Conservation (phyloP, 2,888 invertebrate species). For the Protula sp. region DNA sequence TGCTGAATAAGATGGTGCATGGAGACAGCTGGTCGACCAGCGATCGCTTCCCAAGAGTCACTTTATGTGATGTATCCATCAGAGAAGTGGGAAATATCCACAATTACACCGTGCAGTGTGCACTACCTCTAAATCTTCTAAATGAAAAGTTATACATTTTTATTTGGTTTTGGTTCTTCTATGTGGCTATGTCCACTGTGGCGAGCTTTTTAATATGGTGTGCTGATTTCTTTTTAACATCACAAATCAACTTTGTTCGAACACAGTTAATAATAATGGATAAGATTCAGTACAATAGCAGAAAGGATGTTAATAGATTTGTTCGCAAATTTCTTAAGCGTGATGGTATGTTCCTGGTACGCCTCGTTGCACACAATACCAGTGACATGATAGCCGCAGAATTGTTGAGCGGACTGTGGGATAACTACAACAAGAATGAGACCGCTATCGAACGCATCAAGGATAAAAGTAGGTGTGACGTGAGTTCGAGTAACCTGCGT, state of each 20-base stretch:
- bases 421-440: neutral
- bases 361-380: conserved; percentile 11
- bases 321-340: conserved; percentile 9
- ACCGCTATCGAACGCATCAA: too few species aligned
- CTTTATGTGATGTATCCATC: conserved; percentile 20
- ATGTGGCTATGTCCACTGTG: conserved; percentile 9
- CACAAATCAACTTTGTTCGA: conserved; percentile 5
- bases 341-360: conserved; percentile 12
- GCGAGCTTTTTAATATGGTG: conserved; percentile 9
- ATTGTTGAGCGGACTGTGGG: conserved; percentile 13
- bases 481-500: too few species aligned
- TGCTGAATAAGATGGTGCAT: conserved; percentile 53
- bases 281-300: neutral
- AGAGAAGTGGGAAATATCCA: conserved; percentile 11
- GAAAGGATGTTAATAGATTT: conserved; percentile 4
- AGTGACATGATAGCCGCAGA: conserved; percentile 18
- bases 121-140: conserved; percentile 14
- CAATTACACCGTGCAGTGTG: conserved; percentile 17
- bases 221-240: conserved; percentile 4
- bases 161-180: conserved; percentile 13
- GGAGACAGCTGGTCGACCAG: conserved; percentile 49
- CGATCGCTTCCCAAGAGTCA: conserved; percentile 46
- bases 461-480: too few species aligned
- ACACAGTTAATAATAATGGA: conserved; percentile 9
- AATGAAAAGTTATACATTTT: conserved; percentile 14